Percentiles rank a stretch among this genome's conserved stretches.
Evolutionary conservation across 2,888 invertebrate species (phyloP).

Genomic region (Drosophila histrio): DNA sequence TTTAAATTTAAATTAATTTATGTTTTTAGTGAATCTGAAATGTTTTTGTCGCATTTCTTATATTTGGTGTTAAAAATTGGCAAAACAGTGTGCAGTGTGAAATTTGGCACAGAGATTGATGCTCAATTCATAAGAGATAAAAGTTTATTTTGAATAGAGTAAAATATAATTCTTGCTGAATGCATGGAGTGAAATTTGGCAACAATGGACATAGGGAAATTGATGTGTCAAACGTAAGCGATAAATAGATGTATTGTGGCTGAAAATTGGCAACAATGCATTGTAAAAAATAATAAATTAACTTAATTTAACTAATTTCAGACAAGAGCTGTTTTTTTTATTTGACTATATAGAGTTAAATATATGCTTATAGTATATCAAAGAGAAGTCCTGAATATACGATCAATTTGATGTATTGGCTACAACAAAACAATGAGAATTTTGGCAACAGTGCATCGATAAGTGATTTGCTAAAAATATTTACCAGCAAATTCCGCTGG

Average conservation of each 20-base stretch:
- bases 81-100: too few species aligned
- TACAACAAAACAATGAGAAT: slow-evolving; percentile 7
- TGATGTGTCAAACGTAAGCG: too few species aligned
- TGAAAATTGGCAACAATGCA: slow-evolving; percentile 11
- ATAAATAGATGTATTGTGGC: neutral
- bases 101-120: too few species aligned
- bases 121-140: too few species aligned
- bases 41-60: neutral
- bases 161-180: too few species aligned
- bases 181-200: too few species aligned
- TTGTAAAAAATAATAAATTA: neutral
- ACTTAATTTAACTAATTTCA: neutral
- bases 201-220: too few species aligned
- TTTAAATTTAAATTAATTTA: neutral
- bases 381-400: too few species aligned
- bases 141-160: too few species aligned
- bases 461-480: slow-evolving; percentile 2
- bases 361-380: neutral
- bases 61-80: neutral
- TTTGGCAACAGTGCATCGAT: slow-evolving; percentile 11
- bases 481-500: slow-evolving; percentile 7
- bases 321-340: neutral
- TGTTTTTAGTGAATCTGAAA: neutral
- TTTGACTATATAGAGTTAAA: neutral
- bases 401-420: neutral